Evolutionary conservation across 2,113 vertebrate species (phyloP), one percentile per base, ranked within the genome.

Genomic region (Anguilla rostrata): DNA sequence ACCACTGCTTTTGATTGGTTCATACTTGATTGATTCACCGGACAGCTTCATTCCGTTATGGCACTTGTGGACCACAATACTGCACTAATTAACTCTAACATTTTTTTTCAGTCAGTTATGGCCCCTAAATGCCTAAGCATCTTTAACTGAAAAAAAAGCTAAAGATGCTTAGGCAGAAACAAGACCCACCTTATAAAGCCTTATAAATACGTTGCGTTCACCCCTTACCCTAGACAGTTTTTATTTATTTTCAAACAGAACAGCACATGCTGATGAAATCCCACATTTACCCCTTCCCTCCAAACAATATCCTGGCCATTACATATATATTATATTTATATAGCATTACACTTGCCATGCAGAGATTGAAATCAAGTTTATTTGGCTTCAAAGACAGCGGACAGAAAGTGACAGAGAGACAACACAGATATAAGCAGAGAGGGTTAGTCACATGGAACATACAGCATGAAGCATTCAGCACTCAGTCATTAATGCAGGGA

Each of bases 401-500:
- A 22, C 56, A 83, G 53, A 22, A 49, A 83, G 8, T 34, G 81
- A 83, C 6, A 53, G 82, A 83, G 4, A 63, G 39, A 83, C 71
- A 75, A 75, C 9, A 75, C n/a, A 75, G n/a, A 29, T 75, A 34
- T 75, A 34, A 34, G 34, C 71, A 75, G 71, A 75, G 60, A 66
- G 60, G 22, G 60, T 26, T 66, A 26, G 71, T 75, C 34, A 34
- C n/a, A 34, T 75, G n/a, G 8, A 34, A 29, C 9, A 94, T 88
- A 94, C 88, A 85, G 90, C 66, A 85, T 9, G 91, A 91, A 86
- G 88, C 71, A 75, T 71, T 16, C 63, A 71, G 63, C 18, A 46
- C 43, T 46, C 43, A 46, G 43, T 1, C 43, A 9, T 46, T 46
- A 46, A 34, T 34, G 34, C 34, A 34, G 34, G 34, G 34, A 34